phyloP scores from a whole-genome alignment of 2,888 invertebrate species.

The Globia sparganii region DNA sequence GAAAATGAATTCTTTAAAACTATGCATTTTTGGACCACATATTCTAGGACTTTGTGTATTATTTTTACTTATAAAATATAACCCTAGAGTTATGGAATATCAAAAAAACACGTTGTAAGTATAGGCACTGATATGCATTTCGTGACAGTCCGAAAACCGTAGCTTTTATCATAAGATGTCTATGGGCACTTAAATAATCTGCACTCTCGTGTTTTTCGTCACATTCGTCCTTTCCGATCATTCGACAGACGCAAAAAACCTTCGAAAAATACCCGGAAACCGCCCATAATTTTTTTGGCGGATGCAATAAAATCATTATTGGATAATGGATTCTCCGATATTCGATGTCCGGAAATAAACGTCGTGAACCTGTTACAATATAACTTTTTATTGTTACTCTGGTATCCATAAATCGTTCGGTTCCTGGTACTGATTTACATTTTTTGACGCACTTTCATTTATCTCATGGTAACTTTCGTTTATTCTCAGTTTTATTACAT shows the following conservation, averaged over 20 bases:
- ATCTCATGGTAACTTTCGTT: not conserved
- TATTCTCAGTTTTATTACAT: not conserved
- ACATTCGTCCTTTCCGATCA: not conserved
- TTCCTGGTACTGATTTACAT: constrained; percentile 36
- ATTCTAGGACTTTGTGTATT: no score
- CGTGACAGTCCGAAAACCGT: not conserved
- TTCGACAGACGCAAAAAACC: not conserved
- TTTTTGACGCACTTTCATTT: not conserved
- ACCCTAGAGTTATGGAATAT: no score
- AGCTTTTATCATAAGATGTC: not conserved
- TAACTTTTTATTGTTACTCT: constrained; percentile 25
- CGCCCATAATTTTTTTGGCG: constrained; percentile 10
- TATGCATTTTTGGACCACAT: no score
- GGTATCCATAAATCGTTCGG: constrained; percentile 31
- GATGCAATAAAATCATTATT: constrained; percentile 57
- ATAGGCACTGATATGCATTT: not conserved
- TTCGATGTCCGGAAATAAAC: constrained; percentile 28
- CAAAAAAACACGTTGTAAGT: no score
- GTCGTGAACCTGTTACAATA: constrained; percentile 15
- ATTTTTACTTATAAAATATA: no score
- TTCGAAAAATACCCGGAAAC: constrained; percentile 24
- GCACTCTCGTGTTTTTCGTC: no score
- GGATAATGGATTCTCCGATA: constrained; percentile 39
- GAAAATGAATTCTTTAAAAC: no score
- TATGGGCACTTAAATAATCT: no score